Conservation (phyloP, 2,797 vertebrate species). For the Alauda arvensis region DNA sequence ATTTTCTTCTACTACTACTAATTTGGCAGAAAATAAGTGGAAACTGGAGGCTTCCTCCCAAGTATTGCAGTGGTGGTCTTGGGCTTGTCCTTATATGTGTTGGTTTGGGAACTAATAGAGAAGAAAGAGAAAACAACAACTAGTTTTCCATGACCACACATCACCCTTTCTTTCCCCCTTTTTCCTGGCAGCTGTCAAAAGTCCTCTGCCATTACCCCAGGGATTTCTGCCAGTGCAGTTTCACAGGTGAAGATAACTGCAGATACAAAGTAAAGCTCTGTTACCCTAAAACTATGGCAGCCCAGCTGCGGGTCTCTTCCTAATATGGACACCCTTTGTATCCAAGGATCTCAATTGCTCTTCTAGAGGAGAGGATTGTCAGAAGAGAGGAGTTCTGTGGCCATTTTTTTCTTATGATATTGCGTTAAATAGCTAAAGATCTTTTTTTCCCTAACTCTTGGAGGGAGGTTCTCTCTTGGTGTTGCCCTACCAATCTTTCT, state of each 20-base stretch:
- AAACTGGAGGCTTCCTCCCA: neutral
- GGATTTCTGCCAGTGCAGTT: neutral
- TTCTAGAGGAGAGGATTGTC: neutral
- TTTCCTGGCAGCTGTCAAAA: neutral
- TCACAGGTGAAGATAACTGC: neutral
- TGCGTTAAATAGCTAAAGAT: neutral
- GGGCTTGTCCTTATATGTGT: neutral
- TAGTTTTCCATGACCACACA: neutral
- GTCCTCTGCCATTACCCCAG: neutral
- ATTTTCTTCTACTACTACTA: neutral
- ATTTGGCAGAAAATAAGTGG: neutral
- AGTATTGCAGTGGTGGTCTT: neutral
- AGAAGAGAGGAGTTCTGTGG: neutral
- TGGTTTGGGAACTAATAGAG: neutral
- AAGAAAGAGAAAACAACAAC: neutral
- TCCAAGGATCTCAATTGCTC: neutral
- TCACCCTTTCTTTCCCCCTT: neutral
- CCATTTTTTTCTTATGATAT: neutral
- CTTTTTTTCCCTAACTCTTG: neutral
- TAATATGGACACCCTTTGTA: neutral
- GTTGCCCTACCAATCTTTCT: neutral
- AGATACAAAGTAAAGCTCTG: neutral
- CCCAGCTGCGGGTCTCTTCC: neutral
- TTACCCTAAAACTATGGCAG: neutral
- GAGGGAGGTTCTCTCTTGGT: neutral